Evolutionary conservation across 2,888 invertebrate species (phyloP).

Genomic region (Deroplatys truncata): DNA sequence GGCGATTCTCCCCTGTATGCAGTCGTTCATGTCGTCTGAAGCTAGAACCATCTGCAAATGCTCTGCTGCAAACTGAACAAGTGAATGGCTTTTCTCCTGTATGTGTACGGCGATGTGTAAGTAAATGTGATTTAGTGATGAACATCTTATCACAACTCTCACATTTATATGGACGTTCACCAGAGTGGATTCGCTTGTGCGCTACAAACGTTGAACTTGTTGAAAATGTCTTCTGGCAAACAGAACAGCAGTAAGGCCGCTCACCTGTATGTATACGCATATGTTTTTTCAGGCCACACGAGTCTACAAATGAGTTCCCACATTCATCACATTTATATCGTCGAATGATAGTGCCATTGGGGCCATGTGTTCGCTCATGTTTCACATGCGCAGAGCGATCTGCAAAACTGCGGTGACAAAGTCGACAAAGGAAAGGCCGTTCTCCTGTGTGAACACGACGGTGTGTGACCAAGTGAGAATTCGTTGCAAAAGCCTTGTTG

Average conservation of each 20-base stretch:
- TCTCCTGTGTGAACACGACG: constrained; percentile 31
- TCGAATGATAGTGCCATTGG: constrained; percentile 29
- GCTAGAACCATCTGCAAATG: constrained; percentile 33
- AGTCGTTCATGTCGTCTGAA: constrained; percentile 33
- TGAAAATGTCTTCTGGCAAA: constrained; percentile 33
- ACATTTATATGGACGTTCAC: constrained; percentile 33
- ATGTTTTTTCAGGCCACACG: constrained; percentile 32
- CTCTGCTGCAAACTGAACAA: constrained; percentile 30
- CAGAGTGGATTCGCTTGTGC: constrained; percentile 33
- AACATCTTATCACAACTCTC: constrained; percentile 32
- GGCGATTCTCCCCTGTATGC: constrained; percentile 32
- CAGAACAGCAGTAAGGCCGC: constrained; percentile 31
- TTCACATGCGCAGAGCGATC: constrained; percentile 33
- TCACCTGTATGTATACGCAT: constrained; percentile 32
- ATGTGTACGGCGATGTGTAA: constrained; percentile 32
- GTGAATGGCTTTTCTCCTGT: constrained; percentile 33
- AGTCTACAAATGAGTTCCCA: constrained; percentile 31
- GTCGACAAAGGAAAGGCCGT: constrained; percentile 30
- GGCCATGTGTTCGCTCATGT: constrained; percentile 33
- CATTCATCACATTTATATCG: constrained; percentile 32
- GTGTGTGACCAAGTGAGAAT: constrained; percentile 31
- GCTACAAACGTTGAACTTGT: constrained; percentile 33
- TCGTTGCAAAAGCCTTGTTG: constrained; percentile 32
- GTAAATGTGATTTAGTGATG: constrained; percentile 32
- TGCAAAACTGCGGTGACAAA: constrained; percentile 30